These are phyloP conservation scores for Squalus acanthias DNA, from an alignment of 2,797 vertebrate genomes.

Conservation along the genomic window DNA sequence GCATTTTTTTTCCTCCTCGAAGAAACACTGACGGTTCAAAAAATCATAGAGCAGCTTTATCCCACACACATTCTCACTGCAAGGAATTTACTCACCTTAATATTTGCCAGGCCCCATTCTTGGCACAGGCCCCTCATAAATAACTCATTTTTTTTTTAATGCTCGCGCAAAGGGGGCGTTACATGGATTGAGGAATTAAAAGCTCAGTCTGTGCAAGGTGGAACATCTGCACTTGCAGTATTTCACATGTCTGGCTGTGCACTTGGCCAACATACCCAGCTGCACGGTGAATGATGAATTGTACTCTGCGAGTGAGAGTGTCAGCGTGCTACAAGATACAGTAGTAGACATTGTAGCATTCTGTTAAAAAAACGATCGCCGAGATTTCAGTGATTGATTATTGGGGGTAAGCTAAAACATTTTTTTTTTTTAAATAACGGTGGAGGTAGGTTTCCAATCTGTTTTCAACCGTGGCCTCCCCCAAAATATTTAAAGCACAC, in stretches of 20 bases:
- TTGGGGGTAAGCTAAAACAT: not conserved
- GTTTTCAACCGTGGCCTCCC: not conserved
- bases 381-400: conserved; percentile 11
- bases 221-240: conserved; percentile 25
- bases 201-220: conserved; percentile 32
- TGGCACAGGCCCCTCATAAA: conserved; percentile 39
- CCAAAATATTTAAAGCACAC: not conserved
- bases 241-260: conserved; percentile 23
- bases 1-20: not conserved
- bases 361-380: not conserved
- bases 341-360: not conserved
- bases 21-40: not conserved
- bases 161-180: not conserved
- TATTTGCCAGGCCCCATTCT: conserved; percentile 34
- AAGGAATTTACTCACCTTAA: conserved; percentile 38
- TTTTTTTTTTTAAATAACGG: not conserved
- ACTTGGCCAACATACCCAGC: conserved; percentile 22
- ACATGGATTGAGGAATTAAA: conserved; percentile 35
- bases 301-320: not conserved
- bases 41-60: conserved; percentile 31
- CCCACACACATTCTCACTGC: conserved; percentile 35
- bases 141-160: conserved; percentile 32
- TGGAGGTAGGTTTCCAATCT: conserved; percentile 8
- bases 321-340: not conserved
- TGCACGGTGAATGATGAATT: conserved; percentile 20